Conservation (phyloP, 2,113 vertebrate species). For the Dicaeum eximium region DNA sequence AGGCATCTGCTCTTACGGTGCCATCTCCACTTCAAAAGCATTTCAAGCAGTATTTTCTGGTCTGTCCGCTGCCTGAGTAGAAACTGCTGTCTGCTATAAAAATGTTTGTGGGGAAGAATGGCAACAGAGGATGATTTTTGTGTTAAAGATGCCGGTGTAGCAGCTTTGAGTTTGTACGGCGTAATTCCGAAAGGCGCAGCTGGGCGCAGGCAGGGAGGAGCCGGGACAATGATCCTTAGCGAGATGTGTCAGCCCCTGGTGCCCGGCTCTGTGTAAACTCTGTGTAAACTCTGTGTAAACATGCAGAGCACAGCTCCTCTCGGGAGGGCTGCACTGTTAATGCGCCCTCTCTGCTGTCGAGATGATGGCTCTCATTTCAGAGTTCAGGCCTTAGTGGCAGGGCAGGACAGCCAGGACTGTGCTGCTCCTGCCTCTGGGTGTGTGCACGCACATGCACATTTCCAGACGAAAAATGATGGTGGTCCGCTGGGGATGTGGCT, state of each 20-base stretch:
- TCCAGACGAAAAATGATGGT: not conserved
- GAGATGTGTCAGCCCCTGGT: not conserved
- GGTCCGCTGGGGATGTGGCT: not conserved
- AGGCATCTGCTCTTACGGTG: not conserved
- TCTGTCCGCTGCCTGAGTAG: conserved; percentile 6
- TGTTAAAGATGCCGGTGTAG: not conserved
- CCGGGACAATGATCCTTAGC: not conserved
- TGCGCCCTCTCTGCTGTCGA: not conserved
- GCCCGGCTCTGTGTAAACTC: no score
- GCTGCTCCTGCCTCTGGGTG: not conserved
- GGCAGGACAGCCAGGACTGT: not conserved
- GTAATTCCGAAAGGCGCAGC: not conserved
- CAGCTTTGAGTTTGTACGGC: not conserved
- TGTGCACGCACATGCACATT: rapidly evolving
- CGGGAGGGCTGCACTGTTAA: not conserved
- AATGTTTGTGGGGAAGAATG: not conserved
- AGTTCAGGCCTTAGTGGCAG: not conserved
- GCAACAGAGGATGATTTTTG: not conserved
- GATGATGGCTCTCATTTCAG: not conserved
- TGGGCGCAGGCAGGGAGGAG: not conserved
- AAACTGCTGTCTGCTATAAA: conserved; percentile 24
- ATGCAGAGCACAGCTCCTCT: not conserved
- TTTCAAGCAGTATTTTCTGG: conserved; percentile 12
- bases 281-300: not conserved
- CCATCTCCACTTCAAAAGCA: conserved; percentile 11